Conservation (phyloP, 2,888 invertebrate genomes). For the Caenorhabditis angaria region DNA sequence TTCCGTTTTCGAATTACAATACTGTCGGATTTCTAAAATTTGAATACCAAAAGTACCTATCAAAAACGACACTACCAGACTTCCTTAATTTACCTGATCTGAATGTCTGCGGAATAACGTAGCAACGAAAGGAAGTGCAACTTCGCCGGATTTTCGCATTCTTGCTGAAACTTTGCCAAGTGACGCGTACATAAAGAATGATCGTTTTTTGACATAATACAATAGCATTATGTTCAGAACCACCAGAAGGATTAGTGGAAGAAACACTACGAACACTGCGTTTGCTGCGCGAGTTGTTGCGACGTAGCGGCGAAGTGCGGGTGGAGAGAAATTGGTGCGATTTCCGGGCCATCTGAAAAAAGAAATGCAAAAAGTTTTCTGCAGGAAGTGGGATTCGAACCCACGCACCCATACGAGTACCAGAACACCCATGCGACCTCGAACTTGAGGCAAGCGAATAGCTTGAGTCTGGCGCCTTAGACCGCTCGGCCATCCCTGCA, state of each 20-base stretch:
- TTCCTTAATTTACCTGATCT: conserved; percentile 44
- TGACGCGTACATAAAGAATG: conserved; percentile 52
- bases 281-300: conserved; percentile 58
- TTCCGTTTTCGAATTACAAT: neutral
- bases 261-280: conserved; percentile 60
- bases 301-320: conserved; percentile 53
- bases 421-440: conserved; percentile 40
- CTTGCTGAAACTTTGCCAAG: conserved; percentile 45
- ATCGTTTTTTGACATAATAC: conserved; percentile 56
- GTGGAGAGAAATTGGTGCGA: conserved; percentile 55
- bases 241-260: conserved; percentile 60
- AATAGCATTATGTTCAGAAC: conserved; percentile 48
- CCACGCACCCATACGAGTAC: conserved; percentile 63
- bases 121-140: conserved; percentile 46
- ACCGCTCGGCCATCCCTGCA: conserved; percentile 73
- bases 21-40: neutral
- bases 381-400: conserved; percentile 64
- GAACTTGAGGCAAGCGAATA: conserved; percentile 37
- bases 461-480: conserved; percentile 74
- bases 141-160: conserved; percentile 43
- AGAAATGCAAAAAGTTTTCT: conserved; percentile 8
- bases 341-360: conserved; percentile 64
- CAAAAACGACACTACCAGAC: neutral
- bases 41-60: neutral
- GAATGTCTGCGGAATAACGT: conserved; percentile 53